Evolutionary conservation across 2,113 vertebrate genomes (phyloP).

Genomic region (Seriola rivoliana): DNA sequence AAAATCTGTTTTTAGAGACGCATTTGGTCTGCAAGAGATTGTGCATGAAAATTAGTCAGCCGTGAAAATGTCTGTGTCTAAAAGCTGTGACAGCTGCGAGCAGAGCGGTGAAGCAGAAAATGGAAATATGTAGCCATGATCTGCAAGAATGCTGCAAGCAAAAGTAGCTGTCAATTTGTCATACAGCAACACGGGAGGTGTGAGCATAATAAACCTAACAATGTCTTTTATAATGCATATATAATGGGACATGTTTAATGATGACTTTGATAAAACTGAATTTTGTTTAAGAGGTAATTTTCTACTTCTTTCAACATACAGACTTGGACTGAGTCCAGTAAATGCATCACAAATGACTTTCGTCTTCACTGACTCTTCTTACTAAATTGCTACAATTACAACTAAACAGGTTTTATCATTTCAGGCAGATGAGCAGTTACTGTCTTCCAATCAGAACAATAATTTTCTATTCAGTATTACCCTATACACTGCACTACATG

Average conservation of each 20-base stretch:
- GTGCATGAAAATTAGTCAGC: slow-evolving; percentile 30
- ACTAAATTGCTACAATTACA: neutral
- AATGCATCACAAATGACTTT: neutral
- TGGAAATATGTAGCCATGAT: slow-evolving; percentile 39
- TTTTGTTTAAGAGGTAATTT: neutral
- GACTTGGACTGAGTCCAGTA: neutral
- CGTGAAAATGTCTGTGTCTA: slow-evolving; percentile 2
- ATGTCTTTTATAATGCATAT: neutral
- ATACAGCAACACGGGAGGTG: neutral
- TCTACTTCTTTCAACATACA: neutral
- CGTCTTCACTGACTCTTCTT: neutral
- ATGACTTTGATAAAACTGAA: neutral
- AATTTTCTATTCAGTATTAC: neutral
- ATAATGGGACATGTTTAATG: neutral
- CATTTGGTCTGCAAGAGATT: neutral
- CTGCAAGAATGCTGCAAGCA: slow-evolving; percentile 7
- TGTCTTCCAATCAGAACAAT: neutral
- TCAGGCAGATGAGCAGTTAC: neutral
- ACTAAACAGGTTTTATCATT: neutral
- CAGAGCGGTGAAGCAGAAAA: slow-evolving; percentile 53
- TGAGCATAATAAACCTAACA: neutral
- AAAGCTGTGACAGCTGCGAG: slow-evolving; percentile 39
- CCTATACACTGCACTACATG: neutral
- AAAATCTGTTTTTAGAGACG: slow-evolving; percentile 15
- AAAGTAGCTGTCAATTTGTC: slow-evolving; percentile 2